Evolutionary conservation across 2,888 invertebrate genomes (phyloP).

Genomic region (Ferrisia virgata): DNA sequence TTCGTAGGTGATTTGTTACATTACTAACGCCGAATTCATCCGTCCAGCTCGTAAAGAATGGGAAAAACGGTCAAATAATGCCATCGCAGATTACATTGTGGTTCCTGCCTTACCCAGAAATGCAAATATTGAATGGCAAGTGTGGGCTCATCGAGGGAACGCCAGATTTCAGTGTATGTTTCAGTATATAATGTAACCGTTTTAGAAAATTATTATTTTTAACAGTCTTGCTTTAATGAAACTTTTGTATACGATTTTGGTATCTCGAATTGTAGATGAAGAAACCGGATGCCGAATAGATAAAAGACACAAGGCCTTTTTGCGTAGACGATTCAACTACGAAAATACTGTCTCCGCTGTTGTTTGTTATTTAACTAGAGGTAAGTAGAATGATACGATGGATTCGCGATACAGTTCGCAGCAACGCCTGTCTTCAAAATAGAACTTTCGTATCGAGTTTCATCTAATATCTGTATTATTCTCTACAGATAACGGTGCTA

Average conservation of each 20-base stretch:
- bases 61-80: conserved; percentile 78
- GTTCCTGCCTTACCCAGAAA: conserved; percentile 74
- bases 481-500: conserved; percentile 55
- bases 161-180: conserved; percentile 79
- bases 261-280: conserved; percentile 63
- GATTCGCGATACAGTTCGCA: too few species aligned
- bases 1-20: conserved; percentile 76
- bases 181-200: not conserved
- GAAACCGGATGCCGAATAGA: conserved; percentile 84
- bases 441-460: not conserved
- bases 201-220: too few species aligned
- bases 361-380: conserved; percentile 76
- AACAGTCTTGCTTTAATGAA: too few species aligned
- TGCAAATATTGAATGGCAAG: conserved; percentile 88
- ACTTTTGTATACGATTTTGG: not conserved
- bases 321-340: conserved; percentile 82
- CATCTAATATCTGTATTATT: conserved; percentile 50
- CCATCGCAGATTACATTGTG: conserved; percentile 82
- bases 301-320: conserved; percentile 76
- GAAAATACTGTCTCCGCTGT: conserved; percentile 83
- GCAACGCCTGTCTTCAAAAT: too few species aligned
- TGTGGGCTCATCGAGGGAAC: conserved; percentile 86
- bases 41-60: conserved; percentile 75
- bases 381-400: conserved; percentile 54
- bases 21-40: conserved; percentile 69